Evolutionary conservation across 2,888 invertebrate species (phyloP).

Genomic region (Anoplius nigerrimus): DNA sequence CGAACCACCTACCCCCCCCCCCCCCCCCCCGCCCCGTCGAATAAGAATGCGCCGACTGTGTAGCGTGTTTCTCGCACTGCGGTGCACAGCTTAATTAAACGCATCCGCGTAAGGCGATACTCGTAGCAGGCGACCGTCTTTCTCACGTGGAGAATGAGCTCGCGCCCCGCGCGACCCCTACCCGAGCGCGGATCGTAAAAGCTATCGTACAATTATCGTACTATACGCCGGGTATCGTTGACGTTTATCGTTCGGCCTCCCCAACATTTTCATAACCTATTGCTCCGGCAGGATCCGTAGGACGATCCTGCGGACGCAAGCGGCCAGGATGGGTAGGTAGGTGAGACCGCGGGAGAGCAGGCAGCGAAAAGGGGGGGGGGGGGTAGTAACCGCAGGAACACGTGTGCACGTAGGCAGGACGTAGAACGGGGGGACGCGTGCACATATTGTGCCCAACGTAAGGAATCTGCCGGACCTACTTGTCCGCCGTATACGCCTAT

Average conservation of each 20-base stretch:
- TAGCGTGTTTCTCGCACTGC: conserved; percentile 1
- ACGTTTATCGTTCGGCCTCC: conserved; percentile 50
- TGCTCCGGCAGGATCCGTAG: conserved; percentile 22
- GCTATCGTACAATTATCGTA: conserved; percentile 53
- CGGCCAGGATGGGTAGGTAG: background rate
- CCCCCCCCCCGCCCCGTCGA: conserved; percentile 1
- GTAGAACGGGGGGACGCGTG: background rate
- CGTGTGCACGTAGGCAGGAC: conserved; percentile 4
- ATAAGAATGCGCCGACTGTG: conserved; percentile 1
- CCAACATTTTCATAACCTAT: conserved; percentile 49
- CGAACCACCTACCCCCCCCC: background rate
- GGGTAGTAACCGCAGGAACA: background rate
- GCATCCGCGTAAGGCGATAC: conserved; percentile 49
- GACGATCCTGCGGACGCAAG: conserved; percentile 10
- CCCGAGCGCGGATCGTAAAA: conserved; percentile 47
- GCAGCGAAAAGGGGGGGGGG: too few species aligned
- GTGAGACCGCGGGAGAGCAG: conserved; percentile 2
- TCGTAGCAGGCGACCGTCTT: conserved; percentile 27
- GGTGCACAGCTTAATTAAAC: conserved; percentile 49
- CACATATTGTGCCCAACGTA: conserved; percentile 6
- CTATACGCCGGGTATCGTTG: conserved; percentile 40
- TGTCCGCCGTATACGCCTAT: conserved; percentile 28
- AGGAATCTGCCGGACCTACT: conserved; percentile 32
- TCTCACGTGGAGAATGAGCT: conserved; percentile 43
- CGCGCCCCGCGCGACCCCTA: conserved; percentile 28